Evolutionary conservation across 37 sponge, comb jelly and placozoan species (phyloP).

Genomic region (Crambe crambe): DNA sequence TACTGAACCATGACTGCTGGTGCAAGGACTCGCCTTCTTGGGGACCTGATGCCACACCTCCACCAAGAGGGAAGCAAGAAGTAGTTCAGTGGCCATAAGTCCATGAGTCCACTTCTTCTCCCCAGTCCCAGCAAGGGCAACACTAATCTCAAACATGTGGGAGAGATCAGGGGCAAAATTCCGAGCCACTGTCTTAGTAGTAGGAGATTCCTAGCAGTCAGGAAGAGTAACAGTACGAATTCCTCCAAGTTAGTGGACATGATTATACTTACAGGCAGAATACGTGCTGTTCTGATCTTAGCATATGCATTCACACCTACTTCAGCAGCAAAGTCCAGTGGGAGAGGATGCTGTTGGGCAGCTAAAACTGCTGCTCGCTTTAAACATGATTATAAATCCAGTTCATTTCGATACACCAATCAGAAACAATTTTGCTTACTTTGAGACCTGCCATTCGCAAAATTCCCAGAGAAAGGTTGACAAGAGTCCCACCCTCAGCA

Average conservation of each 20-base stretch:
- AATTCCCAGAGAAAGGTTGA: constrained; percentile 53
- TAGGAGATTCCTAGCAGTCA: constrained; percentile 5
- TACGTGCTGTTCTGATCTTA: constrained; percentile 27
- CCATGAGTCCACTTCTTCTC: background rate
- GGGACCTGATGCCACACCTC: constrained; percentile 73
- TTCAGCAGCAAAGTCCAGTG: constrained; percentile 50
- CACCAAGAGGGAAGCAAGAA: constrained; percentile 14
- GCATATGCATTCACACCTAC: constrained; percentile 58
- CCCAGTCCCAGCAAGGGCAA: constrained; percentile 41
- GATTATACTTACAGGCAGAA: background rate
- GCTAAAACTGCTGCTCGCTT: constrained; percentile 48
- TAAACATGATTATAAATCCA: background rate
- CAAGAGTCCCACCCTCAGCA: background rate
- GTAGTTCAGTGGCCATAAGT: constrained; percentile 40
- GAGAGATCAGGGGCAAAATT: constrained; percentile 78
- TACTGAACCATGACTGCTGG: background rate
- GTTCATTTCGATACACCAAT: background rate
- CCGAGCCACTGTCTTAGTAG: constrained; percentile 69
- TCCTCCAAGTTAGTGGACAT: background rate
- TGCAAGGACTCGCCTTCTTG: background rate
- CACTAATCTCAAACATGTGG: constrained; percentile 58
- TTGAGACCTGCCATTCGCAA: constrained; percentile 77
- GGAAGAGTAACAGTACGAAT: background rate
- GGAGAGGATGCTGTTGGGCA: constrained; percentile 27
- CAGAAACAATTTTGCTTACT: constrained; percentile 11